Conservation (phyloP, 2,888 invertebrate species). For the Aporophyla lueneburgensis region DNA sequence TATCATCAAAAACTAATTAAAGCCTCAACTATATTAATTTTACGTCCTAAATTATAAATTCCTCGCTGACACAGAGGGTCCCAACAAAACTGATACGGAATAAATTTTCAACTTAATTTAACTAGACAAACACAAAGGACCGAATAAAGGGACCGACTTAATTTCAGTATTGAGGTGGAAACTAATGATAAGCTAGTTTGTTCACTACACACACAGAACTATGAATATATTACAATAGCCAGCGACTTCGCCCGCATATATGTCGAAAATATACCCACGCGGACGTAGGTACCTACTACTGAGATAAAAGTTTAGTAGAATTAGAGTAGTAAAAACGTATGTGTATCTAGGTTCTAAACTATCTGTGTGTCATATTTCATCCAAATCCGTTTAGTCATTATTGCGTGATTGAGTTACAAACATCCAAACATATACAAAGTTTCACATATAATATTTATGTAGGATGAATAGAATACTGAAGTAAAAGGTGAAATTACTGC, state of each 20-base stretch:
- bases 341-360: too few relatives aligned
- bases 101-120: conserved; percentile 91
- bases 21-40: conserved; percentile 81
- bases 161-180: conserved; percentile 88
- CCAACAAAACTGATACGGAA: conserved; percentile 86
- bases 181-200: conserved; percentile 88
- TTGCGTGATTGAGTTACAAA: too few relatives aligned
- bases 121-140: conserved; percentile 89
- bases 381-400: too few relatives aligned
- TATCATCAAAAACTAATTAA: conserved; percentile 84
- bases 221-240: conserved; percentile 47
- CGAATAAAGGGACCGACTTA: conserved; percentile 85
- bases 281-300: too few relatives aligned
- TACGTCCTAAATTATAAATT: conserved; percentile 88
- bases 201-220: conserved; percentile 64
- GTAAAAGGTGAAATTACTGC: background rate
- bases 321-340: too few relatives aligned
- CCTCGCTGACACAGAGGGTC: conserved; percentile 86
- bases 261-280: too few relatives aligned
- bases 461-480: background rate
- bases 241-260: too few relatives aligned
- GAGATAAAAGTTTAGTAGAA: too few relatives aligned
- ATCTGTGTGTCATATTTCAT: too few relatives aligned
- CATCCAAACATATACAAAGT: too few relatives aligned
- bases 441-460: too few relatives aligned